Evolutionary conservation across 1,140 invertebrate genomes (phyloP), one percentile per base, ranked within the genome.

Genomic region (Drosophila varians): DNA sequence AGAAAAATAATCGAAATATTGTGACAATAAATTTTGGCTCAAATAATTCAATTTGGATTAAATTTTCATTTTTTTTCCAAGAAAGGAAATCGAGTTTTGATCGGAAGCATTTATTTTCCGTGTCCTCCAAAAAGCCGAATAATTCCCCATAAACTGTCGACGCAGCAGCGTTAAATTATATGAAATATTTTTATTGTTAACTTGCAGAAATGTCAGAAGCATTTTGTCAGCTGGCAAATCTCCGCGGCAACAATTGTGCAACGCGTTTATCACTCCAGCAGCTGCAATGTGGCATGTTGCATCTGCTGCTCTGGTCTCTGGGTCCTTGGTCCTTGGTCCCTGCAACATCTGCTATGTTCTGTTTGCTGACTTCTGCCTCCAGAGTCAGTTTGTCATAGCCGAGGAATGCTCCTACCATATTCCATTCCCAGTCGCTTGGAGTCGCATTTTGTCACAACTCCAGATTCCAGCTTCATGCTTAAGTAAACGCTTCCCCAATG

Each of bases 141-240:
- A 62, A 47, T 57, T 66, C n/a, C 36, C 40, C 36, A 72, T 55
- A 52, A 73, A 57, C 43, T 73, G 49, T 47, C 49, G 28, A 19
- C 38, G 26, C 53, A 43, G 16, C 38, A 21, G 47, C 64, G 38
- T 53, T 68, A 77, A 69, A 70, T 75, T 80, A 51, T 66, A 58
- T 71, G 49, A 75, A 49, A 79, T 65, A 60, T 64, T 77, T 57
- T 57, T 58, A 69, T 66, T 61, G 66, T 66, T 42, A 58, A 46
- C 55, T 57, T 57, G 25, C 46, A 60, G 45, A 66, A 66, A 60
- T 53, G 64, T 79, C 75, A 56, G 14, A 53, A 61, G 55, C 55
- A 78, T 60, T 77, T 77, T 77, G 74, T 77, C 57, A 72, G 66
- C 34, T 48, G 52, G 34, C 58, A 72, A 77, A 69, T 62, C 73